phyloP scores from a whole-genome alignment of 2,113 vertebrate species.

The Tapirus terrestris region DNA sequence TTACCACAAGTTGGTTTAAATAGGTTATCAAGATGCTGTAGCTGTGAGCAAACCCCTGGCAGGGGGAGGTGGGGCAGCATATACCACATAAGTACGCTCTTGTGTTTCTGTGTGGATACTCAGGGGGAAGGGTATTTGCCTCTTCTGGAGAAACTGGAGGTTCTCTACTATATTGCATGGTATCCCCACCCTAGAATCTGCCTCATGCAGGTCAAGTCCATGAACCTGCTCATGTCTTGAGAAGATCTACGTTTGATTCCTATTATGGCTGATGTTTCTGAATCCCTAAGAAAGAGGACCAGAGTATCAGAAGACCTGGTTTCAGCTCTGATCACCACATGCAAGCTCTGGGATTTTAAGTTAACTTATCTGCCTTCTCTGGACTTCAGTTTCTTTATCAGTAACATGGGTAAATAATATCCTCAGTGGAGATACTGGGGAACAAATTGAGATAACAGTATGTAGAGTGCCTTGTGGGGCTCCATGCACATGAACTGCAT shows the following conservation, averaged over 20 bases:
- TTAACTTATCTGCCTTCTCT: slow-evolving; percentile 1
- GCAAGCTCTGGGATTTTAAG: not conserved
- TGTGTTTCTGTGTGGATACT: not conserved
- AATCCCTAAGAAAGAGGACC: not conserved
- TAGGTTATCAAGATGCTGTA: slow-evolving; percentile 32
- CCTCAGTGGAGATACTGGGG: not conserved
- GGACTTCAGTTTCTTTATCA: not conserved
- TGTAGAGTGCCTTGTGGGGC: not conserved
- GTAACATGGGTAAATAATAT: not conserved
- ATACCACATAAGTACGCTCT: not conserved
- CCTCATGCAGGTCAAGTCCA: not conserved
- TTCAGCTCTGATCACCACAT: not conserved
- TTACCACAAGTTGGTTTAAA: slow-evolving; percentile 59
- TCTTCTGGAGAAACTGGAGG: not conserved
- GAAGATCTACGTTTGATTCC: not conserved
- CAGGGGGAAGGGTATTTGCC: not conserved
- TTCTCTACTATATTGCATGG: not conserved
- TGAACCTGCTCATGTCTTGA: not conserved
- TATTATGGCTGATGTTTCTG: not conserved
- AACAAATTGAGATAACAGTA: not conserved
- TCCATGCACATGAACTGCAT: not conserved
- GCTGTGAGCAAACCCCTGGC: not conserved
- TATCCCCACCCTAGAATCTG: not conserved
- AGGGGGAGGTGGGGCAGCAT: not conserved
- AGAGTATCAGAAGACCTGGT: not conserved